Conservation (phyloP, 2,797 vertebrate species). For the Thalassophryne amazonica region DNA sequence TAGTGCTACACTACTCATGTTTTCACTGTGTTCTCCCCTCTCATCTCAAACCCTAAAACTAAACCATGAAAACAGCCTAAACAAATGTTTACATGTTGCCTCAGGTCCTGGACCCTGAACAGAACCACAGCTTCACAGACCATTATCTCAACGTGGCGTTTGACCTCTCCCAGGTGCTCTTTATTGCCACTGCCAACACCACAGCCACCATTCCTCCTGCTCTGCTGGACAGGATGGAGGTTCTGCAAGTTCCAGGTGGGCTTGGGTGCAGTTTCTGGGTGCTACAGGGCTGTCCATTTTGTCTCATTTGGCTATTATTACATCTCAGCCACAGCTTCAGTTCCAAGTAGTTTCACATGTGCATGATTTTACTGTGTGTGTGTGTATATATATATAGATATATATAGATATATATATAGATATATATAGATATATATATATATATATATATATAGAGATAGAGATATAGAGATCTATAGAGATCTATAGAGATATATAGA, state of each 20-base stretch:
- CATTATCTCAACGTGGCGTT: slow-evolving; percentile 97
- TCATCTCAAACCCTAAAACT: not conserved
- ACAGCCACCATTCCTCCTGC: slow-evolving; percentile 92
- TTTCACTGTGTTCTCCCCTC: not conserved
- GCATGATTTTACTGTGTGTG: too few relatives aligned
- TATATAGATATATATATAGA: too few relatives aligned
- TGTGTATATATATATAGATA: too few relatives aligned
- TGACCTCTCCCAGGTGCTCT: slow-evolving; percentile 97
- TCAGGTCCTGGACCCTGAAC: slow-evolving; percentile 95
- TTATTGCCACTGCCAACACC: slow-evolving; percentile 95
- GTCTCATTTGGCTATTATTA: too few relatives aligned
- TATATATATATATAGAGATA: too few relatives aligned
- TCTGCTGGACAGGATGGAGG: slow-evolving; percentile 95
- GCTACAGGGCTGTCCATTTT: too few relatives aligned
- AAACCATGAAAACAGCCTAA: not conserved
- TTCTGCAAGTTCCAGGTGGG: slow-evolving; percentile 95
- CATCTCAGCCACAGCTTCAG: too few relatives aligned
- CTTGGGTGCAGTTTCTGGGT: not conserved
- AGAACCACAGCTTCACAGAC: slow-evolving; percentile 97
- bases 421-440: too few relatives aligned
- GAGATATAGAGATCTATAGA: too few relatives aligned
- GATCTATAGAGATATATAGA: too few relatives aligned
- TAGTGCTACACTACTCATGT: not conserved
- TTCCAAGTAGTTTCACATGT: too few relatives aligned
- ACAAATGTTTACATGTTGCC: not conserved